Evolutionary conservation across 1,140 invertebrate genomes (phyloP).

Genomic region (Zaprionus gabonicus): DNA sequence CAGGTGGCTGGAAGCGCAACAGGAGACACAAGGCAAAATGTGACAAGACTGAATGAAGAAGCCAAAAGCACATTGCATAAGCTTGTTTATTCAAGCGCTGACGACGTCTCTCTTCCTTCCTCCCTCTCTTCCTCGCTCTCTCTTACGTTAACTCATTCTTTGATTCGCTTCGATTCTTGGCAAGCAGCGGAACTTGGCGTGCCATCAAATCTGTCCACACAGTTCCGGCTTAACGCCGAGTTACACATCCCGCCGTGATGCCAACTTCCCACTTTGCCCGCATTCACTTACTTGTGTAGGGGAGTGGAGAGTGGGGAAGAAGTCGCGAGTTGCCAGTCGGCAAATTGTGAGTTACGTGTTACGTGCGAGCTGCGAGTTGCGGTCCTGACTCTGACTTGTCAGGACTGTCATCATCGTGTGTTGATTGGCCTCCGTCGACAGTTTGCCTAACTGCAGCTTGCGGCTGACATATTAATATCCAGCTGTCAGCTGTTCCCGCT

Average conservation of each 20-base stretch:
- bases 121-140: not conserved
- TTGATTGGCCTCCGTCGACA: slow-evolving; percentile 26
- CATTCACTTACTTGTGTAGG: not conserved
- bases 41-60: slow-evolving; percentile 9
- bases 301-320: not conserved
- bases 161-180: not conserved
- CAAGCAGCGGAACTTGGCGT: slow-evolving; percentile 13
- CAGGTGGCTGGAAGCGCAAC: not conserved
- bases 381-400: slow-evolving; percentile 9
- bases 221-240: slow-evolving; percentile 10
- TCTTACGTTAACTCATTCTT: not conserved
- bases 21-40: not conserved
- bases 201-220: not conserved
- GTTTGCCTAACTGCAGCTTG: slow-evolving; percentile 20
- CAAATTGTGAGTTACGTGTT: not conserved
- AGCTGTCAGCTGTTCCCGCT: slow-evolving; percentile 1
- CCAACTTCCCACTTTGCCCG: not conserved
- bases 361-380: not conserved
- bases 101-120: not conserved
- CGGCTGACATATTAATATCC: slow-evolving; percentile 27
- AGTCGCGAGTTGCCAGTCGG: not conserved
- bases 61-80: slow-evolving; percentile 10
- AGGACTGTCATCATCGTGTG: slow-evolving; percentile 22
- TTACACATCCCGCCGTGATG: not conserved
- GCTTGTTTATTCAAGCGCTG: slow-evolving; percentile 15